Conservation (phyloP, 2,797 vertebrate species). For the Allenopithecus nigroviridis region DNA sequence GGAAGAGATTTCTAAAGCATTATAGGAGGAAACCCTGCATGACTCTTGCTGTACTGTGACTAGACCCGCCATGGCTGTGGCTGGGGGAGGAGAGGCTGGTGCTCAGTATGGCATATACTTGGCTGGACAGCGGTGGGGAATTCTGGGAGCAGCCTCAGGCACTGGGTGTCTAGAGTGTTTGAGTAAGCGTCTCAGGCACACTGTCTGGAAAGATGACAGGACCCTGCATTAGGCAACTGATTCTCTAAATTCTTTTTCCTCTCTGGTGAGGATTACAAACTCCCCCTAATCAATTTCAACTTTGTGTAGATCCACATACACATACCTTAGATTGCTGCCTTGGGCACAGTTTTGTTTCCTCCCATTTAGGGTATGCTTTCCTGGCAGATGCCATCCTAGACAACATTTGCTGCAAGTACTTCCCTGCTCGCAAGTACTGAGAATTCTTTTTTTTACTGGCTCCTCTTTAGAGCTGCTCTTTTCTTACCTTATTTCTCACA, state of each 20-base stretch:
- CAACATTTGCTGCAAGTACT: conserved; percentile 69
- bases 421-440: conserved; percentile 76
- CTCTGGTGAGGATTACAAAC: conserved; percentile 63
- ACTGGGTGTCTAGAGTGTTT: conserved; percentile 49
- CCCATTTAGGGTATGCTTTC: conserved; percentile 49
- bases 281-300: conserved; percentile 54
- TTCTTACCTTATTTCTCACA: conserved; percentile 83
- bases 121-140: conserved; percentile 13
- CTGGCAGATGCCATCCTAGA: conserved; percentile 30
- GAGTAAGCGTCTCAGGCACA: conserved; percentile 63
- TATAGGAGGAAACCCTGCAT: neutral
- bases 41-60: neutral
- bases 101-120: conserved; percentile 54
- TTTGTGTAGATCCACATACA: conserved; percentile 1
- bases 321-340: conserved; percentile 18
- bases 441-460: conserved; percentile 77
- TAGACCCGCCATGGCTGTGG: neutral
- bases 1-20: conserved; percentile 34
- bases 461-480: conserved; percentile 78
- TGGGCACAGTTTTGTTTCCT: conserved; percentile 30
- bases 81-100: neutral
- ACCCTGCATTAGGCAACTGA: conserved; percentile 42
- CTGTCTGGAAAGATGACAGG: conserved; percentile 20
- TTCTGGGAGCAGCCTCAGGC: conserved; percentile 60
- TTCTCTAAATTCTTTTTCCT: conserved; percentile 67